phyloP scores from a whole-genome alignment of 2,888 invertebrate species.

The Aleiodes leptofemur region DNA sequence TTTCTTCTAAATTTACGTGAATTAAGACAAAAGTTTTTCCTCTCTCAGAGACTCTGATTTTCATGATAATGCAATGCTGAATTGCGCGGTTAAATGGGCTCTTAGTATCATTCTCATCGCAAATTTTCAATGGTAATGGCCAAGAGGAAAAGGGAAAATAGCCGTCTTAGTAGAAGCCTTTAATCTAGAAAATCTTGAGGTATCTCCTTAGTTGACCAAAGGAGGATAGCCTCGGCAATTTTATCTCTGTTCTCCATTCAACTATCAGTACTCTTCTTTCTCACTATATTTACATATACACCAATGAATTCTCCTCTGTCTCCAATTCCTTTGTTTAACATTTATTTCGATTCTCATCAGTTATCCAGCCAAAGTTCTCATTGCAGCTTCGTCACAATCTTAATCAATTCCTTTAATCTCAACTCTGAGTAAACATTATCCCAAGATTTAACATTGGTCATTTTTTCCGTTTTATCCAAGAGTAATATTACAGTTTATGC shows the following conservation, averaged over 20 bases:
- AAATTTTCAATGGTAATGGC: too few relatives aligned
- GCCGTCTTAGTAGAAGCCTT: slow-evolving; percentile 54
- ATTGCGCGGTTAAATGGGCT: background rate
- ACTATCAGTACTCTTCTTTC: slow-evolving; percentile 10
- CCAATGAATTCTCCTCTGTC: slow-evolving; percentile 8
- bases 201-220: slow-evolving; percentile 38
- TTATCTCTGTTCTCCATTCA: slow-evolving; percentile 15
- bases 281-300: background rate
- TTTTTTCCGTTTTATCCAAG: too few relatives aligned
- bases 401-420: slow-evolving; percentile 32
- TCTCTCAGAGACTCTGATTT: slow-evolving; percentile 37
- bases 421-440: slow-evolving; percentile 64
- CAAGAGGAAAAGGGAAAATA: slow-evolving; percentile 32
- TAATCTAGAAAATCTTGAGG: slow-evolving; percentile 62
- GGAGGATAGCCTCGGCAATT: background rate
- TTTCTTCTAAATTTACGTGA: slow-evolving; percentile 44
- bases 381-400: slow-evolving; percentile 25
- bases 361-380: slow-evolving; percentile 12
- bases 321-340: slow-evolving; percentile 7
- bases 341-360: too few relatives aligned
- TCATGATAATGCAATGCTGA: slow-evolving; percentile 38
- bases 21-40: background rate
- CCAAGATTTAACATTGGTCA: slow-evolving; percentile 58
- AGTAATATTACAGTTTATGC: slow-evolving; percentile 38
- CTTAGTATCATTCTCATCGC: too few relatives aligned